These are phyloP conservation scores for Papilio polytes DNA, from an alignment of 1,140 invertebrate species.

Conservation along the genomic window DNA sequence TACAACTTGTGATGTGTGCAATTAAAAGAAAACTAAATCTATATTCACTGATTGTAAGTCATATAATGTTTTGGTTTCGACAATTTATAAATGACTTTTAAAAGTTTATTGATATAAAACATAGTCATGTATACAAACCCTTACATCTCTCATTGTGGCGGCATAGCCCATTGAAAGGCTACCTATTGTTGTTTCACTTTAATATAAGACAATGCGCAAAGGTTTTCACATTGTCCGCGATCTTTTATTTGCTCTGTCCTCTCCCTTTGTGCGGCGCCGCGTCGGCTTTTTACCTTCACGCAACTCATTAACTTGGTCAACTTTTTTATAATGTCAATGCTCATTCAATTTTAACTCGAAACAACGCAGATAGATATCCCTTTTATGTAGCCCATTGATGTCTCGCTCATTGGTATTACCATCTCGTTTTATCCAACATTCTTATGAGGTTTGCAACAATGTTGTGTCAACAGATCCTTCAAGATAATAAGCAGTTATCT, in stretches of 20 bases:
- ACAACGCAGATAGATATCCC: constrained; percentile 36
- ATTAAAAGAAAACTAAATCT: no score
- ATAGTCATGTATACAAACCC: constrained; percentile 59
- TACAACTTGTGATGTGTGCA: no score
- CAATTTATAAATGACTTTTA: no score
- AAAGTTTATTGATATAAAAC: neutral
- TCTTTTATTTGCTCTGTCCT: constrained; percentile 73
- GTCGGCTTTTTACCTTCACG: constrained; percentile 71
- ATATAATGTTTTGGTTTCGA: no score
- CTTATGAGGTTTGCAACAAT: constrained; percentile 21
- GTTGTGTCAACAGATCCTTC: neutral
- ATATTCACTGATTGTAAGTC: no score
- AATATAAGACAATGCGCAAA: constrained; percentile 82
- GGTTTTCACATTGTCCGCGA: constrained; percentile 68
- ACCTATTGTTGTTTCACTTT: constrained; percentile 83
- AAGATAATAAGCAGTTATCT: neutral
- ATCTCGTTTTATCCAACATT: neutral
- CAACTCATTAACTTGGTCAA: constrained; percentile 71
- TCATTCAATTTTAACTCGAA: constrained; percentile 60
- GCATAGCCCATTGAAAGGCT: constrained; percentile 79
- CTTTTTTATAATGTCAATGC: constrained; percentile 68
- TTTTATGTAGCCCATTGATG: constrained; percentile 20
- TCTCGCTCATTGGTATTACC: neutral
- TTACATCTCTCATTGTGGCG: constrained; percentile 75
- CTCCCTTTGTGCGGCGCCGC: constrained; percentile 70